Evolutionary conservation across 2,113 vertebrate species (phyloP).

Genomic region (Bubo scandiacus): DNA sequence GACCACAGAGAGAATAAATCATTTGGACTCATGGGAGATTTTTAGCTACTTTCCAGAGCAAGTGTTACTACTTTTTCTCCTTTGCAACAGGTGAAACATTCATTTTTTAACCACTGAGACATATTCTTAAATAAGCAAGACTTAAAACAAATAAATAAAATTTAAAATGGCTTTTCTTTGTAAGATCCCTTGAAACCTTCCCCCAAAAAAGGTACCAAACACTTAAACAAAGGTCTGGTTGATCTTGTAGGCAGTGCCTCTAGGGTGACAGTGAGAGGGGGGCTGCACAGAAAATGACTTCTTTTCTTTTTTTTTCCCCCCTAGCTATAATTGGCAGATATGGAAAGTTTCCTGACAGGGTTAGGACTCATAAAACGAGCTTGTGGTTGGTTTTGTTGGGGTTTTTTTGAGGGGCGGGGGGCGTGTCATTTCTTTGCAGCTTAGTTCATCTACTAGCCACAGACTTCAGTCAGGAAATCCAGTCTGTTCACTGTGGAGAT

Average conservation of each 20-base stretch:
- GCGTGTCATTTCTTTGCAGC: neutral
- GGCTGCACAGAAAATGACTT: neutral
- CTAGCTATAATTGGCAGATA: neutral
- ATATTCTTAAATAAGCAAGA: neutral
- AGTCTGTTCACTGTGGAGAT: neutral
- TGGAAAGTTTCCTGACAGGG: neutral
- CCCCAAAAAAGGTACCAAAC: neutral
- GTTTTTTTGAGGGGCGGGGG: neutral
- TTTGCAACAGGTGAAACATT: neutral
- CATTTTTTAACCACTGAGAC: neutral
- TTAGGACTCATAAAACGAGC: neutral
- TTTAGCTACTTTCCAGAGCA: neutral
- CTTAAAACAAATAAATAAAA: neutral
- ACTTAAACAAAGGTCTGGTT: neutral
- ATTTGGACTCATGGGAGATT: neutral
- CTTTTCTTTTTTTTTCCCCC: too few relatives aligned
- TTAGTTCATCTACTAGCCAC: neutral
- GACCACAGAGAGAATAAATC: slow-evolving; percentile 51
- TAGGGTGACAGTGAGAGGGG: neutral
- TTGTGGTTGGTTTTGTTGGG: neutral
- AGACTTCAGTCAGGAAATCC: neutral
- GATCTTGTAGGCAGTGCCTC: neutral
- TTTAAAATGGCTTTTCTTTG: neutral
- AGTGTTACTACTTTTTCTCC: neutral
- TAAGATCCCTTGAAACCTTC: neutral